Evolutionary conservation across 2,113 vertebrate species (phyloP).

Genomic region (Campylomormyrus numenius): DNA sequence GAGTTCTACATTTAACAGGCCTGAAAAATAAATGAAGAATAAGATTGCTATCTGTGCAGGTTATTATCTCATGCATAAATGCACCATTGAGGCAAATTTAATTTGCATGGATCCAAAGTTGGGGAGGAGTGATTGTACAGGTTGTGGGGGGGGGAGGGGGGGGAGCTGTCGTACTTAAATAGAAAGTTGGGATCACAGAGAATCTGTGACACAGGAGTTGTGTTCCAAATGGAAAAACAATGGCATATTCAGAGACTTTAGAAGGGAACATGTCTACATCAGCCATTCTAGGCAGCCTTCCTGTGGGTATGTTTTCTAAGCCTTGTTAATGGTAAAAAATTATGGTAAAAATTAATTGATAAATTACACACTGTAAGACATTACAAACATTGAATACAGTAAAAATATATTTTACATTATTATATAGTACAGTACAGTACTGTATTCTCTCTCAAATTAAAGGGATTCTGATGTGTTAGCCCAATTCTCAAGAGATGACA

Average conservation of each 20-base stretch:
- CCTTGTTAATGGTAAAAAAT: not conserved
- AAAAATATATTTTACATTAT: not conserved
- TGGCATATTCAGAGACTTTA: not conserved
- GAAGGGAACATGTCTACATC: not conserved
- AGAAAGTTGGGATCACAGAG: not conserved
- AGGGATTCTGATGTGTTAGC: not conserved
- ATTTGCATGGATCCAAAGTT: not conserved
- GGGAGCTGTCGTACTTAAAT: not conserved
- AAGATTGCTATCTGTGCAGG: constrained; percentile 35
- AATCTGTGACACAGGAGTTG: not conserved
- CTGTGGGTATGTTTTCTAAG: not conserved
- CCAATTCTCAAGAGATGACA: not conserved
- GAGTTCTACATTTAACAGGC: constrained; percentile 39
- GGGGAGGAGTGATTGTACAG: not conserved
- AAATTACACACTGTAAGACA: no score
- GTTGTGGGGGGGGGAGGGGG: not conserved
- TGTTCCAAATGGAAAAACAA: not conserved
- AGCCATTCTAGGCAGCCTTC: not conserved
- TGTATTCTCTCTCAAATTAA: not conserved
- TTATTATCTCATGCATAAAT: constrained; percentile 13
- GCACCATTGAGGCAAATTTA: constrained; percentile 14
- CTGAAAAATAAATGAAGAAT: constrained; percentile 37
- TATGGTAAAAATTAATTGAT: no score
- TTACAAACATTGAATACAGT: no score
- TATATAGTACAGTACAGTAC: not conserved